phyloP scores from a whole-genome alignment of 1,140 invertebrate species.

The Calephelis virginiensis region DNA sequence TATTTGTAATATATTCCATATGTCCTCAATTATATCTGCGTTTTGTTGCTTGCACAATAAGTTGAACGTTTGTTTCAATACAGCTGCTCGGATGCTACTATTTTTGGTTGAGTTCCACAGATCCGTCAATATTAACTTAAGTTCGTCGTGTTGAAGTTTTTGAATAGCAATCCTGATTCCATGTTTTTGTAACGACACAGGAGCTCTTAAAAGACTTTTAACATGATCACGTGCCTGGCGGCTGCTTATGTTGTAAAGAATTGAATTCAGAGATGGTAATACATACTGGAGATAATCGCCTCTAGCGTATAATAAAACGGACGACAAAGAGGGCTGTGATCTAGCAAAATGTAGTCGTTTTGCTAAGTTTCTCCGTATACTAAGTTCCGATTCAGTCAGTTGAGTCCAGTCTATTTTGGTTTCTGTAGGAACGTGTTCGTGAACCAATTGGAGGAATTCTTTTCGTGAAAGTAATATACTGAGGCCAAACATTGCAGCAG shows the following conservation, averaged over 20 bases:
- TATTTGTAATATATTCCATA: constrained; percentile 39
- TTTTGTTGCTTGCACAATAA: constrained; percentile 42
- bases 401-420: constrained; percentile 52
- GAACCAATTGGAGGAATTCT: constrained; percentile 35
- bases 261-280: constrained; percentile 44
- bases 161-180: constrained; percentile 40
- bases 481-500: constrained; percentile 38
- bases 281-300: constrained; percentile 56
- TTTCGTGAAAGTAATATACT: constrained; percentile 37
- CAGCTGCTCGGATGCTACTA: constrained; percentile 37
- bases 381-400: constrained; percentile 34
- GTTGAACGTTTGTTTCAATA: constrained; percentile 41
- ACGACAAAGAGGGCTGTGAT: constrained; percentile 35
- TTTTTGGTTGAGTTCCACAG: constrained; percentile 48
- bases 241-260: constrained; percentile 39
- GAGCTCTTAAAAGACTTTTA: constrained; percentile 35
- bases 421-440: constrained; percentile 42
- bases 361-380: constrained; percentile 42
- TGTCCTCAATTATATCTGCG: constrained; percentile 22
- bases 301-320: constrained; percentile 43
- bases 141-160: constrained; percentile 38
- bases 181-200: constrained; percentile 49
- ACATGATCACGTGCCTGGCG: constrained; percentile 30
- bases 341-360: constrained; percentile 43
- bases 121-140: constrained; percentile 37